Evolutionary conservation across 2,888 invertebrate species (phyloP).

Genomic region (Andrena camellia): DNA sequence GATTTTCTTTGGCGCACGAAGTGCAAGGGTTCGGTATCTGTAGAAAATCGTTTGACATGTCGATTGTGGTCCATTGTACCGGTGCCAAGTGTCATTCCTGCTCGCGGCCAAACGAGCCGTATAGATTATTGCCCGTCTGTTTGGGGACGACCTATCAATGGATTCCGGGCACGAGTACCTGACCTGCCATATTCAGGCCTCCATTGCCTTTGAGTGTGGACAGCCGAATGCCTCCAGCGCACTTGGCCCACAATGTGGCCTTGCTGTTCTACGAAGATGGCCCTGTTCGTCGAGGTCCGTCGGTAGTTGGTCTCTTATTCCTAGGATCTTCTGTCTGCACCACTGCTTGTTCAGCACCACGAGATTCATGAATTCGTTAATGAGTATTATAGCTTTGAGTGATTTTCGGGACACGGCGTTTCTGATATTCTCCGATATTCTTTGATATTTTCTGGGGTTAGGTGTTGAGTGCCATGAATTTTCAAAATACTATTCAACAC

Average conservation of each 20-base stretch:
- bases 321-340: background rate
- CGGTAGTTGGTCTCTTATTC: slow-evolving; percentile 14
- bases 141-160: slow-evolving; percentile 52
- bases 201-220: slow-evolving; percentile 59
- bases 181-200: slow-evolving; percentile 60
- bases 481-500: too few relatives aligned
- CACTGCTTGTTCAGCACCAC: background rate
- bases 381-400: too few relatives aligned
- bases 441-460: background rate
- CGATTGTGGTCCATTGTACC: slow-evolving; percentile 12
- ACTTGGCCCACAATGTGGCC: slow-evolving; percentile 60
- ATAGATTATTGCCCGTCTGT: slow-evolving; percentile 46
- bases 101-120: slow-evolving; percentile 31
- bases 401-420: too few relatives aligned
- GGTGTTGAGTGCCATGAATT: background rate
- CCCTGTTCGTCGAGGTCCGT: slow-evolving; percentile 12
- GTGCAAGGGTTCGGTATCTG: background rate
- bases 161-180: slow-evolving; percentile 48
- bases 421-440: background rate
- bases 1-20: background rate
- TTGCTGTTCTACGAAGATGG: slow-evolving; percentile 56
- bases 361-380: too few relatives aligned
- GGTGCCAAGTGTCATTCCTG: slow-evolving; percentile 41
- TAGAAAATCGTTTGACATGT: slow-evolving; percentile 16
- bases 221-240: slow-evolving; percentile 54